Evolutionary conservation across 2,113 vertebrate genomes (phyloP), one percentile per base, ranked within the genome.

Genomic region (Acinonyx jubatus): DNA sequence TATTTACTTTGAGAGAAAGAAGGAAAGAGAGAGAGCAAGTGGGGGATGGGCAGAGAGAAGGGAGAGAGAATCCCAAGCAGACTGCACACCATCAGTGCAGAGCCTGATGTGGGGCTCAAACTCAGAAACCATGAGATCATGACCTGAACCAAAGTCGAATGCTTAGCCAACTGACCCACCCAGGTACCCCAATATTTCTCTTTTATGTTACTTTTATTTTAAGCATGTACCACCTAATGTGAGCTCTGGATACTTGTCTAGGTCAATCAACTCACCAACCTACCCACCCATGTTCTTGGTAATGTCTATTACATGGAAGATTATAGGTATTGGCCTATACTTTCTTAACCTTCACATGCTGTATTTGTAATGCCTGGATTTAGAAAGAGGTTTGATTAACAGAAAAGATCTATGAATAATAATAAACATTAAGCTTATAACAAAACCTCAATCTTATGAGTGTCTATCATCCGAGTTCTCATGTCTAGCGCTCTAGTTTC

Each of bases 121-220:
- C 57, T 61, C 57, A 25, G 7, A 61, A 61, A 25, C 57, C 57
- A 61, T 23, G 21, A 61, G 57, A 61, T 61, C 57, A 9, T 61
- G 57, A 25, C 21, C 57, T 61, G 57, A 61, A 61, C 57, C 23
- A 23, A 25, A 61, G 57, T 23, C 21, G 8, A 21, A 61, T 61
- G 57, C 57, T 61, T 61, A 61, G 57, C 57, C 45, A 45, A 45
- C 45, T 8, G 21, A 23, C 21, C 55, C 21, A 61, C 57, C 57
- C 3, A 9, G 21, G 57, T 61, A 61, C 21, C 57, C 57, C 57
- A 23, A 3, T 61, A 23, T 85, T 63, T 90, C n/a, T 41, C 25
- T 92, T 96, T 92, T 69, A 13, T 94, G 15, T 71, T 50, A 41
- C 48, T 69, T 90, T 80, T 61, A 23, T 89, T 94, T 79, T 94